Evolutionary conservation across 2,888 invertebrate species (phyloP), one percentile per base, ranked within the genome.

Genomic region (Seira ritae): DNA sequence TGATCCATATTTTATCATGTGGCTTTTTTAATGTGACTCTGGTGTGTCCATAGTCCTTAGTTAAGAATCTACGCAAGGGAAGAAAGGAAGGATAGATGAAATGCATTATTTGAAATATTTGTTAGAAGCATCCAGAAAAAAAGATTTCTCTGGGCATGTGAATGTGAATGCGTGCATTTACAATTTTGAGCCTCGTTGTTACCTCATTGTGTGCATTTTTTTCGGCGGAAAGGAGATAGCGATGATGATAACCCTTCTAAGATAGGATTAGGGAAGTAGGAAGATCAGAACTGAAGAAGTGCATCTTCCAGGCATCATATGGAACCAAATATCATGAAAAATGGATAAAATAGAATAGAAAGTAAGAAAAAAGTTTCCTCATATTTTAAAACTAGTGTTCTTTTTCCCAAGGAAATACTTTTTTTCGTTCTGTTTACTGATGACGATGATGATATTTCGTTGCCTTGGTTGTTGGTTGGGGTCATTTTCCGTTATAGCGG

Each of bases 1-100:
- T 70, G 77, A 77, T 86, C 84, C 81, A 86, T 86, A 82, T 82
- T 82, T 82, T 79, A 86, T 84, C 79, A 73, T 83, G 72, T 76
- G 81, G 74, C 76, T 84, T 78, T n/a, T 80, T 79, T 83, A 85
- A 86, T 86, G 81, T 67, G 80, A 86, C 83, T 80, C 69, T 69
- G n/a, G n/a, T 65, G 72, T 81, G 84, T 84, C 84, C 84, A 84
- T 46, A 68, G 73, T 65, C 60, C 19, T 22, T 10, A 68, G 50
- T 20, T 20, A 10, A 62, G 17, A n/a, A 62, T 62, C 15, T 62
- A n/a, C 12, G 17, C 42, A 46, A 62, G 17, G 12, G 37, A 62
- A 12, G 6, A n/a, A n/a, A n/a, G n/a, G n/a, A n/a, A n/a, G n/a
- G n/a, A n/a, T n/a, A n/a, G n/a, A n/a, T n/a, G n/a, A n/a, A 37